A percentile compares a stretch with the other conserved stretches of the same genome.
Conservation (phyloP, 2,797 vertebrate genomes). For the Phoeniculus purpureus region DNA sequence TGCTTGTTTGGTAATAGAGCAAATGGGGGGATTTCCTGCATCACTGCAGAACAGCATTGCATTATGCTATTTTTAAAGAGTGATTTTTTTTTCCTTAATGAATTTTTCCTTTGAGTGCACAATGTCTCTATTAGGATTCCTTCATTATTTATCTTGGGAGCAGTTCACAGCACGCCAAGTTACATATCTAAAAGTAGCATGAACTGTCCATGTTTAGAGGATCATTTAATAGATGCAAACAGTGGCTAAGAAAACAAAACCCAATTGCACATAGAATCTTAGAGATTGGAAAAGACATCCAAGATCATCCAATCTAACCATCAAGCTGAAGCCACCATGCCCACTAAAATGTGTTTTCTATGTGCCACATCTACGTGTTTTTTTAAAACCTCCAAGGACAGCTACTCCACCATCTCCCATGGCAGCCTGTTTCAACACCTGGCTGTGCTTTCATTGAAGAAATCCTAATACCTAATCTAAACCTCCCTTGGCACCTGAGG, state of each 20-base stretch:
- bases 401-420: no score
- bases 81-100: neutral
- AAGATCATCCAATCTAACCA: no score
- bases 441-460: no score
- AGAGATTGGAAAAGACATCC: no score
- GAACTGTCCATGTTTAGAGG: neutral
- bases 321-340: no score
- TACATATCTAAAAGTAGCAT: neutral
- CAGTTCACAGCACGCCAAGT: fast-evolving
- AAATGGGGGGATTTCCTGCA: neutral
- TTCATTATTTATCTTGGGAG: neutral
- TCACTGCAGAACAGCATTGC: neutral
- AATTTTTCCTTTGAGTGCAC: neutral
- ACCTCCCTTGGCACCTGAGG: no score
- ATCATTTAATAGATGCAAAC: neutral
- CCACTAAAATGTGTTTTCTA: no score
- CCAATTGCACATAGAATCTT: neutral
- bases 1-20: neutral
- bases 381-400: no score
- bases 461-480: no score
- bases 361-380: no score
- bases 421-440: no score
- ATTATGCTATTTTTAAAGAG: neutral
- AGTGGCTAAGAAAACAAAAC: neutral
- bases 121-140: neutral